phyloP scores from a whole-genome alignment of 2,888 invertebrate genomes.

The Sceliomorpha sp. region DNA sequence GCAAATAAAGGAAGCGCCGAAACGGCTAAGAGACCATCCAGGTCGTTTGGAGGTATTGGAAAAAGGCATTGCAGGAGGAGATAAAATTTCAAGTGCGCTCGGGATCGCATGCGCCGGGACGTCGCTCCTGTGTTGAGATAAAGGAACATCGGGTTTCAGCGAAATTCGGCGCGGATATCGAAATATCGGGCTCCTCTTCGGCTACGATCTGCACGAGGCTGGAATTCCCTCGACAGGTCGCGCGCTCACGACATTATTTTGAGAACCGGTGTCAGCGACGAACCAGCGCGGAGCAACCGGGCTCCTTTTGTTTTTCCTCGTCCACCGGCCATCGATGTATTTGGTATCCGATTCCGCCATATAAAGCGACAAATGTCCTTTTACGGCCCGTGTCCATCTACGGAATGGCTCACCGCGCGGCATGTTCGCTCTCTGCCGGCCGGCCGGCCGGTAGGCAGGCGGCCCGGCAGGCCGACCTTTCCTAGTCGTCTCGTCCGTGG shows the following conservation, averaged over 20 bases:
- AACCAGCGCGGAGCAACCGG: conserved; percentile 49
- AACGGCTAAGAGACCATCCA: conserved; percentile 17
- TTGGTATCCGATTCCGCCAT: conserved; percentile 75
- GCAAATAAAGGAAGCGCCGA: conserved; percentile 13
- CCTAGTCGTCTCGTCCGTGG: conserved; percentile 60
- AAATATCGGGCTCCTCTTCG: conserved; percentile 17
- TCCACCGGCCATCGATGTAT: conserved; percentile 70
- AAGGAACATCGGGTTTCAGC: conserved; percentile 17
- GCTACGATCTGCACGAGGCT: conserved; percentile 23
- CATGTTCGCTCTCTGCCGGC: conserved; percentile 46
- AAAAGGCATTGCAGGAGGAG: conserved; percentile 8
- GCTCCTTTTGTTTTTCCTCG: conserved; percentile 72
- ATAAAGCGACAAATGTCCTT: conserved; percentile 78
- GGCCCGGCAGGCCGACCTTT: conserved; percentile 65
- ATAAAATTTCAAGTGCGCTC: conserved; percentile 19
- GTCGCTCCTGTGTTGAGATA: conserved; percentile 22
- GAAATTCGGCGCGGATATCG: conserved; percentile 18
- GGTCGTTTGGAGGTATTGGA: conserved; percentile 25
- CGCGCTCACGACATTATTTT: conserved; percentile 63
- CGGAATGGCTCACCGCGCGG: conserved; percentile 66
- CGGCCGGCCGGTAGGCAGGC: no score
- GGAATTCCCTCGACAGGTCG: conserved; percentile 27
- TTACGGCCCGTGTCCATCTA: conserved; percentile 74
- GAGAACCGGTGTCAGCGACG: conserved; percentile 61
- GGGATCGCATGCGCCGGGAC: background rate